Evolutionary conservation across 1,140 invertebrate genomes (phyloP).

Genomic region (Ruditapes philippinarum): DNA sequence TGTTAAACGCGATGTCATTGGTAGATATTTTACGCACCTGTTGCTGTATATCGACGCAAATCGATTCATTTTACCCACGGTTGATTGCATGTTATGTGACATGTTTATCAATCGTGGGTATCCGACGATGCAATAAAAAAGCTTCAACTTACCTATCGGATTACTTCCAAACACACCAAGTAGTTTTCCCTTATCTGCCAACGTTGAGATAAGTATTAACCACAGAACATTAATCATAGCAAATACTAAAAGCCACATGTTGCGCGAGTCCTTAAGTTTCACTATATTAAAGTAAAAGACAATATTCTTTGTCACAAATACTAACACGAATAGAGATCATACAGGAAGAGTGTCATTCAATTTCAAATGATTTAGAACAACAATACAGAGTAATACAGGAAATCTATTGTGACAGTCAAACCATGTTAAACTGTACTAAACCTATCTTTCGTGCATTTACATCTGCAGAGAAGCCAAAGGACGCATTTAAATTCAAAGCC

Average conservation of each 20-base stretch:
- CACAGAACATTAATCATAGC: slow-evolving; percentile 16
- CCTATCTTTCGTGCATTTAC: too few species aligned
- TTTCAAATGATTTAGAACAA: too few species aligned
- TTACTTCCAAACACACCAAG: slow-evolving; percentile 20
- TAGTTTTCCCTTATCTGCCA: slow-evolving; percentile 12
- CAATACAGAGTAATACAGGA: too few species aligned
- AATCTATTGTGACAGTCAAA: too few species aligned
- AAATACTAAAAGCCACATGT: slow-evolving; percentile 13
- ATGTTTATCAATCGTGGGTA: not conserved
- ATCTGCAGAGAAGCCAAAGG: too few species aligned
- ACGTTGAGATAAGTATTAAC: not conserved
- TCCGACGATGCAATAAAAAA: not conserved
- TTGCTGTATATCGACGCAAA: not conserved
- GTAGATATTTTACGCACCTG: too few species aligned
- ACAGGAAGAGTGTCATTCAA: too few species aligned
- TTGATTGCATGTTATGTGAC: too few species aligned
- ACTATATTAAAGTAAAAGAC: not conserved
- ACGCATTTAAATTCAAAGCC: too few species aligned
- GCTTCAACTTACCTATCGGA: not conserved
- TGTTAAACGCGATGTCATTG: too few species aligned
- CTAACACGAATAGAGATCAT: too few species aligned
- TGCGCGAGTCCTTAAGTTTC: not conserved
- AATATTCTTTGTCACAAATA: not conserved
- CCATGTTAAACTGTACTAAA: too few species aligned
- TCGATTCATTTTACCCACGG: not conserved